A percentile compares a stretch with the other conserved stretches of the same genome.
Evolutionary conservation across 2,113 vertebrate genomes (phyloP).

Genomic region (Burhinus bistriatus): DNA sequence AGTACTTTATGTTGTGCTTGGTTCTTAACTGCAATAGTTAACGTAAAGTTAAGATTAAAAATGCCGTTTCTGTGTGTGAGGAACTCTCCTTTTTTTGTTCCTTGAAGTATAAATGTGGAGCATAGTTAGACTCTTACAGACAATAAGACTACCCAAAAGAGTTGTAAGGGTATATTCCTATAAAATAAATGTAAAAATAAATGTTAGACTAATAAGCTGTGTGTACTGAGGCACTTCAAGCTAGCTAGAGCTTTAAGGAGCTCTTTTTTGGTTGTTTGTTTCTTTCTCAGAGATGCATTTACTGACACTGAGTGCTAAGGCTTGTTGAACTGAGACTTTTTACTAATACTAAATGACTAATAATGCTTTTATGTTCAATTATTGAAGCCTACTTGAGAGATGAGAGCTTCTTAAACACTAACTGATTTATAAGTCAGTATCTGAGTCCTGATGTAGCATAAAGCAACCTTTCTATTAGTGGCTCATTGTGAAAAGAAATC

Average conservation of each 20-base stretch:
- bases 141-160: fast-evolving
- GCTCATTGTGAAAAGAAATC: background rate
- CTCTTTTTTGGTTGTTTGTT: fast-evolving
- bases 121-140: fast-evolving
- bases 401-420: background rate
- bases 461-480: background rate
- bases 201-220: fast-evolving
- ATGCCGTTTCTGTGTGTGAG: fast-evolving
- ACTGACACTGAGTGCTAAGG: background rate
- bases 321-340: background rate
- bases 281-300: background rate
- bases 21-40: fast-evolving
- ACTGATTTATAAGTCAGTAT: background rate
- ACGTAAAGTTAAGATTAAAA: fast-evolving
- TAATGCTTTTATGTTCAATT: conserved; percentile 12
- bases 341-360: background rate
- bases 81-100: fast-evolving
- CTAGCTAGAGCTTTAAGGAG: background rate
- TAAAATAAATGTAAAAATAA: fast-evolving
- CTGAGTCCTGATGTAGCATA: fast-evolving
- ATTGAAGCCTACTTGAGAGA: background rate
- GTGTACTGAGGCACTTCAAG: background rate
- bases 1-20: fast-evolving
- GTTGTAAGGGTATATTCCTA: fast-evolving
- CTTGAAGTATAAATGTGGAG: fast-evolving